A percentile compares a stretch with the other conserved stretches of the same genome.
Evolutionary conservation across 2,888 invertebrate genomes (phyloP).

Genomic region (Phortica magna): DNA sequence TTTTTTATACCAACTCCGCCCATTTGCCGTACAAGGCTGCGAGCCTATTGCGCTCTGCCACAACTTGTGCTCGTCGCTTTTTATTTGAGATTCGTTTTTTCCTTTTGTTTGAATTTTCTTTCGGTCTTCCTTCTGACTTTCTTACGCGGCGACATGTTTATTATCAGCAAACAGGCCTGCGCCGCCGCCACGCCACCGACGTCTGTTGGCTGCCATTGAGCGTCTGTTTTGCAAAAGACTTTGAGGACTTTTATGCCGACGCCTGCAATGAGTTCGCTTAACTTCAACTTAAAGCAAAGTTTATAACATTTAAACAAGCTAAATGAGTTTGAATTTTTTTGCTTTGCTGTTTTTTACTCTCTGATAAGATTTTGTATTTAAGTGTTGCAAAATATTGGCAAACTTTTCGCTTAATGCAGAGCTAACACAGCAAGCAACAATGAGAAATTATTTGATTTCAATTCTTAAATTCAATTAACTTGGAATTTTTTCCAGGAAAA

Average conservation of each 20-base stretch:
- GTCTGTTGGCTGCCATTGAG: neutral
- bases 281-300: constrained; percentile 46
- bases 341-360: neutral
- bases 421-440: no score
- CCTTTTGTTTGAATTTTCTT: constrained; percentile 27
- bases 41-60: neutral
- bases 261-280: constrained; percentile 24
- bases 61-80: constrained; percentile 5
- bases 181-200: no score
- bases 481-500: no score
- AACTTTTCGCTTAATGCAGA: neutral
- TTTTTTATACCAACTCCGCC: neutral
- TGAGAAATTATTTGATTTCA: no score
- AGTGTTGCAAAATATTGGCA: neutral
- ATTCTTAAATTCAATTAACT: no score
- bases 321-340: neutral
- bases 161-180: constrained; percentile 3
- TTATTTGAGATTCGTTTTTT: constrained; percentile 3
- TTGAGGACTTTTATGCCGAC: neutral
- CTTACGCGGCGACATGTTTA: constrained; percentile 46
- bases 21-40: neutral
- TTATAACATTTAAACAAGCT: constrained; percentile 16
- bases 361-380: constrained; percentile 10
- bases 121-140: constrained; percentile 52
- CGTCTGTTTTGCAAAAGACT: neutral